Evolutionary conservation across 2,113 vertebrate genomes (phyloP), one percentile per base, ranked within the genome.

Genomic region (Carlito syrichta): DNA sequence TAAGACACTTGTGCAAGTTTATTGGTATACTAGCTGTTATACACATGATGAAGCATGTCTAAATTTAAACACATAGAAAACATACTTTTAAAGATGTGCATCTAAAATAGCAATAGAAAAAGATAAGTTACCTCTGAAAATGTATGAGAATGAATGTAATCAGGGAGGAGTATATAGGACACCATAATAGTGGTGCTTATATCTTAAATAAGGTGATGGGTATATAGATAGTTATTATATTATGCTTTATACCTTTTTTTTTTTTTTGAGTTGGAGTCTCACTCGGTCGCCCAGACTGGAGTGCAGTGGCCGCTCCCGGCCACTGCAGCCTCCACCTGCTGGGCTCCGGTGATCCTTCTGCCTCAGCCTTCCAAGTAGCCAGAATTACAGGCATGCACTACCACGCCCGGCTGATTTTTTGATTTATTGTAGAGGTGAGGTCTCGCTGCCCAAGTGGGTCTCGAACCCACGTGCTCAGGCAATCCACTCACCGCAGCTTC

Each of bases 41-140:
- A 22, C 2, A 11, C 22, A 40, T 56, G 60, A 71, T 69, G 16
- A 62, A 89, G 25, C 11, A 45, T 92, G 30, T 40, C 27, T 86
- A 69, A 50, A 50, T 10, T 30, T 50, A 22, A 86, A 78, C 25
- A 81, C 89, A 79, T 62, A 84, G n/a, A 58, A 91, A 86, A 38
- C n/a, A 50, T 25, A 40, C 56, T 45, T 85, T 73, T 66, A 68
- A 38, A 52, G 48, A 86, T 43, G 50, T 68, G n/a, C 23, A 38
- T 87, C 95, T 77, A 87, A 85, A 90, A 94, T 48, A 82, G 25
- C 13, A 62, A 32, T 83, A 40, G 69, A 87, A 81, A 95, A 20
- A 16, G 22, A 20, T 56, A 45, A 48, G 30, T 84, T 77, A 30
- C 38, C 30, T 89, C 76, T 66, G 38, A 45, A 71, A 86, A 56